Evolutionary conservation across 2,888 invertebrate genomes (phyloP), one percentile per base, ranked within the genome.

Genomic region (Clusia tigrina): DNA sequence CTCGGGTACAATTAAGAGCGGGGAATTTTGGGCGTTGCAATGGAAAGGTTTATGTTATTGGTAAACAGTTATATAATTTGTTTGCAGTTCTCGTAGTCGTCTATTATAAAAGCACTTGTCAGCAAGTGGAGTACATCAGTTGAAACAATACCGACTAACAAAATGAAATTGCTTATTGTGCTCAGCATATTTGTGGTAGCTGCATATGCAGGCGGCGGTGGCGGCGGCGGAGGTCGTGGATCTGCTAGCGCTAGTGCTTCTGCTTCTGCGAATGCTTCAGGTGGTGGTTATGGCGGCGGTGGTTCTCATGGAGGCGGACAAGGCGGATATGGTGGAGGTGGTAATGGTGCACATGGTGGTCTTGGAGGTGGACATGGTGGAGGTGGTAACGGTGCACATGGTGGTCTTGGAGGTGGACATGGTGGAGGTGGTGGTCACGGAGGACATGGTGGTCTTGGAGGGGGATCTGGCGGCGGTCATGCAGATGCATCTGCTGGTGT

Each of bases 131-230:
- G 15, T 18, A 42, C 32, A 42, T 55, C 63, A 64, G 67, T 67
- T 48, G 46, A 24, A 32, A 5, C 12, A 15, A n/a, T 17, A 15
- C 12, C n/a, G 32, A 9, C 32, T 32, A 42, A 25, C 46, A 23
- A 51, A 54, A 70, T 78, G 78, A 77, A 73, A 73, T 69, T 76
- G 66, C 71, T 79, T 54, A 64, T 77, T 67, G 70, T 78, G 56
- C 63, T 78, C 26, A 72, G 74, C 60, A 67, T 71, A 66, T 79
- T 70, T 60, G 70, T 77, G 62, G 78, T 70, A 18, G 58, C 70
- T 9, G 66, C 69, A 25, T 68, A 72, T 26, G 75, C 77, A 42
- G 55, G 75, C 23, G 71, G 68, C 15, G 67, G 65, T 2, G 71
- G 77, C 1, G 74, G 61, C 2, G 66, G 69, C 25, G 67, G 64